Conservation (phyloP, 1,140 invertebrate species). For the Homalodisca vitripennis region DNA sequence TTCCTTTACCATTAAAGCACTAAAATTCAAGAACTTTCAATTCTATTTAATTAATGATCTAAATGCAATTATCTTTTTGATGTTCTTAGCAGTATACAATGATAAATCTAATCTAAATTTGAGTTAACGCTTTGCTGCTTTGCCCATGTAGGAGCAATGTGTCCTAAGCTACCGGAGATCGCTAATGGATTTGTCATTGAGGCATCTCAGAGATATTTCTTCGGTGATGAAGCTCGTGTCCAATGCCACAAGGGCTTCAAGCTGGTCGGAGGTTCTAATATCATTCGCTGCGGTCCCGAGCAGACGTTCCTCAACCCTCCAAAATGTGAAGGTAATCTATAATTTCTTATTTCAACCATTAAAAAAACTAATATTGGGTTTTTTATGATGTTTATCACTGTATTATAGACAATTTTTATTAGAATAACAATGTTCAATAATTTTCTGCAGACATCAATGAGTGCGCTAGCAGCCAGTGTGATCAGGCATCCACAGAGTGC, state of each 20-base stretch:
- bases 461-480: constrained; percentile 85
- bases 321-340: constrained; percentile 70
- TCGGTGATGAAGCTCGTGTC: constrained; percentile 87
- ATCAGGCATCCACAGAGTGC: constrained; percentile 87
- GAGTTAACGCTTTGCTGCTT: constrained; percentile 25
- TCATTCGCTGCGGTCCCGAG: constrained; percentile 83
- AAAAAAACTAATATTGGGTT: not conserved
- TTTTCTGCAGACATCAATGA: constrained; percentile 79
- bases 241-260: constrained; percentile 91
- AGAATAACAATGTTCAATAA: not conserved
- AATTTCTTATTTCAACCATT: not conserved
- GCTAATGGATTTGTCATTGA: constrained; percentile 84
- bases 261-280: constrained; percentile 79
- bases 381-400: not conserved
- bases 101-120: no score
- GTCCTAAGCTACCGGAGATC: constrained; percentile 78
- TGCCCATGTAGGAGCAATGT: constrained; percentile 71
- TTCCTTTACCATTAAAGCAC: no score
- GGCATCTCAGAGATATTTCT: constrained; percentile 70
- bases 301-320: constrained; percentile 84
- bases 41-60: no score
- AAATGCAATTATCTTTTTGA: no score
- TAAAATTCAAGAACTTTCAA: no score
- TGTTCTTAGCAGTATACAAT: no score
- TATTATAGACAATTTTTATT: not conserved